Evolutionary conservation across 2,113 vertebrate genomes (phyloP).

Genomic region (Thamnophis sirtalis): DNA sequence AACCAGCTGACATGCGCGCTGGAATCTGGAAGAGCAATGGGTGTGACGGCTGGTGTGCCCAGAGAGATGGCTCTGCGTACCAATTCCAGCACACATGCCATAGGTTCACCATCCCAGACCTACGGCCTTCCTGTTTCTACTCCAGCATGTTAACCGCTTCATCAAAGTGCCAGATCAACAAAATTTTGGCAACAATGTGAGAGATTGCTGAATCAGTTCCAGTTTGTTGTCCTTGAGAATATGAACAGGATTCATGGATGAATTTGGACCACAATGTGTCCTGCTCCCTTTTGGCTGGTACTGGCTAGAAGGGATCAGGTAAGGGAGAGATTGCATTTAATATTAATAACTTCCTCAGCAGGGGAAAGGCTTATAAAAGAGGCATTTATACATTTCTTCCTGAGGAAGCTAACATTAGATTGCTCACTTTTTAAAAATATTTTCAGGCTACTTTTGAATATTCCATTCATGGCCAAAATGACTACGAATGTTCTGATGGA

Average conservation of each 20-base stretch:
- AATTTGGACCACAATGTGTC: neutral
- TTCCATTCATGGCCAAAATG: neutral
- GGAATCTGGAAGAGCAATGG: too few species aligned
- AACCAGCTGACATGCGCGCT: too few species aligned
- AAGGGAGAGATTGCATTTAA: neutral
- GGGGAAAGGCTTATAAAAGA: neutral
- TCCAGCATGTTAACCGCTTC: neutral
- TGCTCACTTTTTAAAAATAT: neutral
- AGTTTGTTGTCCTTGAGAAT: neutral
- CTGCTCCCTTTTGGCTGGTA: neutral
- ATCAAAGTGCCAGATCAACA: neutral
- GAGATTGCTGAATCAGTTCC: neutral
- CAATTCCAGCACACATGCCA: too few species aligned
- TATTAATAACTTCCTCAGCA: neutral
- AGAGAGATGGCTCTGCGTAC: too few species aligned
- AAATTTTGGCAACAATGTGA: neutral
- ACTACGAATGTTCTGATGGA: neutral
- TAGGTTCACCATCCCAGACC: neutral
- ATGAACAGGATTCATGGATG: neutral
- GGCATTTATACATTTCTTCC: neutral
- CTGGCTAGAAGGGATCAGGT: neutral
- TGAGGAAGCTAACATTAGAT: neutral
- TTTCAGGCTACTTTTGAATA: neutral
- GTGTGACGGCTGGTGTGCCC: too few species aligned
- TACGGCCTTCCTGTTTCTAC: neutral